Evolutionary conservation across 2,113 vertebrate species (phyloP), one percentile per base, ranked within the genome.

Genomic region (Heloderma charlesbogerti): DNA sequence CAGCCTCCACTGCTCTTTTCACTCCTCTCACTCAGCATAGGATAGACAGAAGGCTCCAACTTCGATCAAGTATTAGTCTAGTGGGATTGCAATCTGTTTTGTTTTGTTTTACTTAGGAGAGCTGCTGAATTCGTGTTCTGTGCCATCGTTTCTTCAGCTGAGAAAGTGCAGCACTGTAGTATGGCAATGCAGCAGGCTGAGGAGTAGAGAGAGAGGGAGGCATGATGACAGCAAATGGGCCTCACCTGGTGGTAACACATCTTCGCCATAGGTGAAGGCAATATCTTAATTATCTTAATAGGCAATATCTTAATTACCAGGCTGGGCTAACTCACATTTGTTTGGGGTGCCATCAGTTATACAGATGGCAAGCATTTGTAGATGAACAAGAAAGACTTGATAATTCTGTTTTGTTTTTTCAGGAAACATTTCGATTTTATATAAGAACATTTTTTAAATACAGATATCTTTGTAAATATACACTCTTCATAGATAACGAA

Each of bases 361-460:
- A n/a, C 31, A n/a, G 12, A 67, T 29, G 13, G 20, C 20, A 60
- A 72, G 37, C 34, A 43, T 31, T 3, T 78, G 18, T 60, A 63
- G 12, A 13, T 75, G 22, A 57, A 87, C 20, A 69, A 67, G 12
- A 66, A 69, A 69, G 45, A 54, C 87, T 71, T 12, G 25, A 7
- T 66, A 45, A 80, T 71, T 0, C 16, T 27, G 7, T 48, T 27
- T 86, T 48, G 66, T 34, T 31, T 72, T 72, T 40, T 40, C 54
- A 74, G 40, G 80, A 60, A 84, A 83, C 22, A 16, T 72, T 54
- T 78, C 43, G 27, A 78, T 57, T 78, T 89, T 89, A 83, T 75
- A 63, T 89, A 84, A 69, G 67, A 94, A 91, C 27, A 72, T 45
- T 90, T 51, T n/a, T 95, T 84, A 94, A 94, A 94, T 94, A 89